Evolutionary conservation across 37 sponge, comb jelly and placozoan genomes (phyloP).

Genomic region (Aplysina aerophoba): DNA sequence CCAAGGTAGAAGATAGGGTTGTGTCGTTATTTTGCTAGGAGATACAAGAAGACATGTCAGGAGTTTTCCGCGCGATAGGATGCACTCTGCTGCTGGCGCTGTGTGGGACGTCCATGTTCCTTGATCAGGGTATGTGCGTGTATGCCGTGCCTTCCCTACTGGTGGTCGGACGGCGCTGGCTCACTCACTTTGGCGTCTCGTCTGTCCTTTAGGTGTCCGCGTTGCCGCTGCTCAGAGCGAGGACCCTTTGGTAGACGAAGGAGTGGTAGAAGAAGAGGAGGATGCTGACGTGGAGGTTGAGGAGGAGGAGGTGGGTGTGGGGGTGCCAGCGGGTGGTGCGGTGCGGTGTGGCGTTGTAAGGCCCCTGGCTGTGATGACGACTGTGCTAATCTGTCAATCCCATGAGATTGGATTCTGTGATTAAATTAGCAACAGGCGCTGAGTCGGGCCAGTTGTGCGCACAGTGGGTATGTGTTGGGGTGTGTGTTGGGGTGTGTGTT

Average conservation of each 20-base stretch:
- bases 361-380: constrained; percentile 1
- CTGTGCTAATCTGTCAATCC: constrained; percentile 30
- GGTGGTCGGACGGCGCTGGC: no score
- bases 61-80: neutral
- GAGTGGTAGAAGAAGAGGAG: constrained; percentile 11
- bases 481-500: neutral
- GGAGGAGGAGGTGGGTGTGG: constrained; percentile 38
- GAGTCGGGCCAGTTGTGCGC: neutral
- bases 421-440: constrained; percentile 22
- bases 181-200: no score
- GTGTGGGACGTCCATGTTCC: constrained; percentile 15
- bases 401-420: constrained; percentile 16
- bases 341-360: neutral
- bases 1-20: neutral
- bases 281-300: constrained; percentile 41
- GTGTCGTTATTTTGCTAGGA: neutral
- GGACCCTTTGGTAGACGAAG: neutral
- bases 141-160: no score
- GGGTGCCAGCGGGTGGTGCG: constrained; percentile 2
- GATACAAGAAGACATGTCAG: neutral
- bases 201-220: no score
- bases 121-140: neutral
- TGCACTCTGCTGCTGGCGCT: neutral
- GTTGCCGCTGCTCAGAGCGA: neutral
- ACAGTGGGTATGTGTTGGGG: neutral